Conservation (phyloP, 2,797 vertebrate genomes). For the Myotis vivesi region DNA sequence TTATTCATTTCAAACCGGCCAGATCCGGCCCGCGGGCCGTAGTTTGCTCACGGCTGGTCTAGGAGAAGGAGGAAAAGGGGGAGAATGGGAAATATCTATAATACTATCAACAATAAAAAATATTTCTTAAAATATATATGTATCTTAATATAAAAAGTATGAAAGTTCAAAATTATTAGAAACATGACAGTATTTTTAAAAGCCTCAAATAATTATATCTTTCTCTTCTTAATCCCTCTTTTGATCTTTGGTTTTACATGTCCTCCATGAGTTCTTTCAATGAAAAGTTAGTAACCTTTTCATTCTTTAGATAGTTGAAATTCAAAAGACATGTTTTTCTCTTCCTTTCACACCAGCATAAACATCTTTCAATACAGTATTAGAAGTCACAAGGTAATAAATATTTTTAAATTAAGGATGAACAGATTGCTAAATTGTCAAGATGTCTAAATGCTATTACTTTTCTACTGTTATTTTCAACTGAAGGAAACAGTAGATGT, state of each 20-base stretch:
- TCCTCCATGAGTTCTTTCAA: constrained; percentile 1
- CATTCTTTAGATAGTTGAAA: constrained; percentile 35
- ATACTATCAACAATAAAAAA: no score
- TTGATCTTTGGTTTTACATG: neutral
- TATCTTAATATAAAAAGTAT: neutral
- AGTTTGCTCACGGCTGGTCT: no score
- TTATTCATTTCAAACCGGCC: no score
- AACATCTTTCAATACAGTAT: neutral
- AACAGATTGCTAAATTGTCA: constrained; percentile 4
- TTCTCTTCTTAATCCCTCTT: neutral
- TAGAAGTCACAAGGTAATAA: neutral
- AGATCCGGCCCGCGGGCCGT: no score
- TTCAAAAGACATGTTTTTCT: neutral
- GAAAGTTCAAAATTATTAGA: constrained; percentile 44
- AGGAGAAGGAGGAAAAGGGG: no score
- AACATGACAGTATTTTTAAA: neutral
- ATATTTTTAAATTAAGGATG: constrained; percentile 35
- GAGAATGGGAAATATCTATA: no score
- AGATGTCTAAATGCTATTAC: neutral
- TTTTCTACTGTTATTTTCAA: constrained; percentile 34
- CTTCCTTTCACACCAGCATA: neutral
- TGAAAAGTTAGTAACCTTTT: neutral
- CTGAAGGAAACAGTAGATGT: neutral
- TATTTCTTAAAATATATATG: no score
- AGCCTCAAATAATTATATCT: neutral